These are phyloP conservation scores for Alligator mississippiensis DNA, from an alignment of 2,113 vertebrate species.

Conservation along the genomic window DNA sequence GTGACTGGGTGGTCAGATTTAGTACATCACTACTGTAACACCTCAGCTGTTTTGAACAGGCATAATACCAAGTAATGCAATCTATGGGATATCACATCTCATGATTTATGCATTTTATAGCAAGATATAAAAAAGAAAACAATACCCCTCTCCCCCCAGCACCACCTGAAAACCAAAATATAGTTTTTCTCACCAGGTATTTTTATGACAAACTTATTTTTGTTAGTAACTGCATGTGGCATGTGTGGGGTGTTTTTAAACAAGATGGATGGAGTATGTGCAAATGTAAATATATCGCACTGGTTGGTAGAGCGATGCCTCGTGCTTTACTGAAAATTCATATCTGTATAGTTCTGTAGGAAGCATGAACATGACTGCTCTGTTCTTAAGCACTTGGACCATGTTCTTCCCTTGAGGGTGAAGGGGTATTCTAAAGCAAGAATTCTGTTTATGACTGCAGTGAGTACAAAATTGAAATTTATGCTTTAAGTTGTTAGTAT, in stretches of 20 bases:
- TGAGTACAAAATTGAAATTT: slow-evolving; percentile 5
- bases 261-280: too few relatives aligned
- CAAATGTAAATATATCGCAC: too few relatives aligned
- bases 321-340: slow-evolving; percentile 66
- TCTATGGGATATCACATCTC: background rate
- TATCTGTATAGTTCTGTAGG: slow-evolving; percentile 49
- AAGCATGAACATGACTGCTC: slow-evolving; percentile 66
- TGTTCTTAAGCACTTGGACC: slow-evolving; percentile 68
- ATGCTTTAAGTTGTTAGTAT: slow-evolving; percentile 26
- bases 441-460: slow-evolving; percentile 33
- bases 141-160: background rate
- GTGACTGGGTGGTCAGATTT: background rate
- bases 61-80: background rate
- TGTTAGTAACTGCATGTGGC: background rate
- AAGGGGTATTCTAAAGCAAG: slow-evolving; percentile 32
- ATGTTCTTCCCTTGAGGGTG: slow-evolving; percentile 51
- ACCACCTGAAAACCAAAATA: background rate
- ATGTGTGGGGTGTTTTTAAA: background rate
- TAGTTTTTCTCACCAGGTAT: background rate
- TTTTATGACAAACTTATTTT: background rate
- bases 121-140: background rate
- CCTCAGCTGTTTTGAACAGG: background rate
- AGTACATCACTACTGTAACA: background rate
- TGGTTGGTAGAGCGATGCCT: background rate
- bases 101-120: background rate